Evolutionary conservation across 2,888 invertebrate species (phyloP), one percentile per base, ranked within the genome.

Genomic region (Onthophagus sagittarius): DNA sequence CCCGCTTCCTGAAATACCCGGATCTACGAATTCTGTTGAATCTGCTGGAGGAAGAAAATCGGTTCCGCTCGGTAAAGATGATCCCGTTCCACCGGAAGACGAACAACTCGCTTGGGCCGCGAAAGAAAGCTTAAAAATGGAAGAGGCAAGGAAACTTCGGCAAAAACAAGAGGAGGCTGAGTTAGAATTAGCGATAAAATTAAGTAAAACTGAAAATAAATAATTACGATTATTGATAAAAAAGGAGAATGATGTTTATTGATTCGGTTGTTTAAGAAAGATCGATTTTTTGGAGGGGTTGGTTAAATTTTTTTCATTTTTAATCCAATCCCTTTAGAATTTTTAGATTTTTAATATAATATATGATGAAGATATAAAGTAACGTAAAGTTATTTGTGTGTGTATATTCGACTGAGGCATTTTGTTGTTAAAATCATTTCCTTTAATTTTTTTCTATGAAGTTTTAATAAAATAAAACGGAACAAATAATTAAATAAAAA

Each of bases 31-130:
- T 80, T 83, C 15, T 82, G 75, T 79, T 79, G 73, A 76, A 80
- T 83, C 15, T 82, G 75, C 75, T 69, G 82, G 82, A 75, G 85
- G 85, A 70, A 79, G 85, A 71, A 79, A 83, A 13, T 85, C 81
- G 1, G 81, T 79, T 62, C 81, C 81, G 63, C 74, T 79, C n/a
- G 76, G 77, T 73, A 77, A 77, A 69, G 72, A 83, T 76, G 72
- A 83, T 76, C 72, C 79, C 9, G 72, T 86, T 14, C 85, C 89
- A 0, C 86, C 87, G 0, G 92, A 93, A 82, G 91, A 91, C 79
- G 88, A 90, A 82, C 93, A 93, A 84, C 84, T 92, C 82, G 91
- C 90, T 14, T 93, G 93, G 93, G 93, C 93, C 2, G 91, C 91
- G 11, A 87, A 89, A 32, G 92, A 93, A 82, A 92, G 93, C 78